Evolutionary conservation across 2,888 invertebrate species (phyloP).

Genomic region (Drosophila borborema): DNA sequence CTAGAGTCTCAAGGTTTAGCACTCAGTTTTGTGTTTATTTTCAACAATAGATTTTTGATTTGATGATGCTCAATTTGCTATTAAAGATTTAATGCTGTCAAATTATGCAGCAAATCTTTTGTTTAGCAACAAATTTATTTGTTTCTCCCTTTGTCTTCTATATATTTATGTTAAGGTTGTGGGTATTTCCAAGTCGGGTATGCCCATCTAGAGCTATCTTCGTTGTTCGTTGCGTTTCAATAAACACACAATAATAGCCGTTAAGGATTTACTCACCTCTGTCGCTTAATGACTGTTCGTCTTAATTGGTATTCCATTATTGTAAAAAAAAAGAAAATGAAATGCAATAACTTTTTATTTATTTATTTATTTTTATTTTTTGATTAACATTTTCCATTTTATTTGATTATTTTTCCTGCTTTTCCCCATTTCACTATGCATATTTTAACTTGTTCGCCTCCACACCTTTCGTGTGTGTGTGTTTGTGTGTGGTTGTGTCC

Average conservation of each 20-base stretch:
- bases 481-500: constrained; percentile 15
- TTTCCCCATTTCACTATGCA: constrained; percentile 69
- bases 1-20: no score
- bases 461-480: constrained; percentile 49
- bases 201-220: background rate
- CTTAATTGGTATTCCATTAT: constrained; percentile 10
- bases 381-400: constrained; percentile 80
- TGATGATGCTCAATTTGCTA: no score
- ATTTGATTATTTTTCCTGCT: constrained; percentile 77
- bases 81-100: no score
- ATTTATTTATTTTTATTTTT: constrained; percentile 55
- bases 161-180: no score
- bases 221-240: background rate
- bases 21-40: no score
- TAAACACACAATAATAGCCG: constrained; percentile 3
- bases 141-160: no score
- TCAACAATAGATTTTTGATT: no score
- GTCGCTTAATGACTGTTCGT: no score
- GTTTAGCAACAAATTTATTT: no score
- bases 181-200: background rate
- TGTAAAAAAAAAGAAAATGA: constrained; percentile 6
- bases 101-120: no score
- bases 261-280: constrained; percentile 36
- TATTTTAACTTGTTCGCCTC: constrained; percentile 73
- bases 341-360: constrained; percentile 26